Evolutionary conservation across 1,140 invertebrate genomes (phyloP).

Genomic region (Brachionus plicatilis): DNA sequence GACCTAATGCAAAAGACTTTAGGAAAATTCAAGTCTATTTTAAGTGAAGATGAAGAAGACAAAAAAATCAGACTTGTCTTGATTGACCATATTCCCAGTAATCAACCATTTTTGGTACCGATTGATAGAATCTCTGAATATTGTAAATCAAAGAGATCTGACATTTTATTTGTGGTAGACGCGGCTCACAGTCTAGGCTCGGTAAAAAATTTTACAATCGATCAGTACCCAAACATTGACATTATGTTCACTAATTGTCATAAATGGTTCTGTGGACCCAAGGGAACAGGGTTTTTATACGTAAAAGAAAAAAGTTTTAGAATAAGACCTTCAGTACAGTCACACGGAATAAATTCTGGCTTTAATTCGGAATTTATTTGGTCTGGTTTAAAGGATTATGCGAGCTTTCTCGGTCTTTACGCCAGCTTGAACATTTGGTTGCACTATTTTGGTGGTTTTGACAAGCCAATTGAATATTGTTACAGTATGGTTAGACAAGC

Average conservation of each 20-base stretch:
- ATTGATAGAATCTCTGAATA: conserved; percentile 43
- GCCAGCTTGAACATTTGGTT: conserved; percentile 51
- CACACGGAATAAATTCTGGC: conserved; percentile 52
- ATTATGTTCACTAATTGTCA: conserved; percentile 53
- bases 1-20: conserved; percentile 36
- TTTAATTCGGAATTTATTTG: conserved; percentile 55
- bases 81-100: conserved; percentile 55
- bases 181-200: conserved; percentile 52
- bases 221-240: conserved; percentile 43
- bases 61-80: conserved; percentile 48
- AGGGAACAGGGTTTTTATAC: conserved; percentile 52
- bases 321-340: conserved; percentile 48
- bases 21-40: conserved; percentile 43
- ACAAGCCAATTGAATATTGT: conserved; percentile 46
- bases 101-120: conserved; percentile 51
- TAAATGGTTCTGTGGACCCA: conserved; percentile 54
- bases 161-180: conserved; percentile 50
- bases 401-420: conserved; percentile 48
- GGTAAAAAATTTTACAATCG: background rate
- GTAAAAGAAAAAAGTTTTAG: conserved; percentile 45
- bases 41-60: conserved; percentile 42
- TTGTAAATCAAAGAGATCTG: conserved; percentile 42
- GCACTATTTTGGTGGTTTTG: conserved; percentile 42
- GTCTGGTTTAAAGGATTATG: conserved; percentile 53
- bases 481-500: conserved; percentile 44